These are phyloP conservation scores for Spondyliosoma cantharus DNA, from an alignment of 2,797 vertebrate species.

Conservation along the genomic window DNA sequence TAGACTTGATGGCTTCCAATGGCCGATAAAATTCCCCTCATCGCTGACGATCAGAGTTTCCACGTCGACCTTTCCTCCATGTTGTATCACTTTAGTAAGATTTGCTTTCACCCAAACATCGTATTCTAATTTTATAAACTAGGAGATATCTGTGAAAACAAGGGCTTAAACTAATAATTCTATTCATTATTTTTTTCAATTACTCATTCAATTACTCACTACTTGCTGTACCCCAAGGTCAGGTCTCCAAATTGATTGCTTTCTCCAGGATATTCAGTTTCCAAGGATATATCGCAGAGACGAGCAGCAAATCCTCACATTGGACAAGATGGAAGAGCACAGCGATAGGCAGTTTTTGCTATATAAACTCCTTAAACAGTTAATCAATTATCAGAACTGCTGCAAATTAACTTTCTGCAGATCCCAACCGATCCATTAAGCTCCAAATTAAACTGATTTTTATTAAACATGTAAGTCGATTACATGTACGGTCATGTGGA, in stretches of 20 bases:
- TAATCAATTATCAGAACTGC: background rate
- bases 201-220: background rate
- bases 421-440: background rate
- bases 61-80: slow-evolving; percentile 12
- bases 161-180: background rate
- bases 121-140: background rate
- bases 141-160: background rate
- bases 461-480: background rate
- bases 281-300: background rate
- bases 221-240: background rate
- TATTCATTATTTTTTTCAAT: background rate
- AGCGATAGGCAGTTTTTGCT: background rate
- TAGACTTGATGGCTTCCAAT: slow-evolving; percentile 58
- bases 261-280: background rate
- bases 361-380: background rate
- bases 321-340: background rate
- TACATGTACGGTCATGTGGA: background rate
- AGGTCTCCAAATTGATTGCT: background rate
- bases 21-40: slow-evolving; percentile 51
- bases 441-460: background rate
- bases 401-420: background rate
- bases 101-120: background rate
- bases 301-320: background rate
- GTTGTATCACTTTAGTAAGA: background rate
- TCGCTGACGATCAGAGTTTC: slow-evolving; percentile 24